phyloP scores from a whole-genome alignment of 2,797 vertebrate species.

The Chiroxiphia lanceolata region DNA sequence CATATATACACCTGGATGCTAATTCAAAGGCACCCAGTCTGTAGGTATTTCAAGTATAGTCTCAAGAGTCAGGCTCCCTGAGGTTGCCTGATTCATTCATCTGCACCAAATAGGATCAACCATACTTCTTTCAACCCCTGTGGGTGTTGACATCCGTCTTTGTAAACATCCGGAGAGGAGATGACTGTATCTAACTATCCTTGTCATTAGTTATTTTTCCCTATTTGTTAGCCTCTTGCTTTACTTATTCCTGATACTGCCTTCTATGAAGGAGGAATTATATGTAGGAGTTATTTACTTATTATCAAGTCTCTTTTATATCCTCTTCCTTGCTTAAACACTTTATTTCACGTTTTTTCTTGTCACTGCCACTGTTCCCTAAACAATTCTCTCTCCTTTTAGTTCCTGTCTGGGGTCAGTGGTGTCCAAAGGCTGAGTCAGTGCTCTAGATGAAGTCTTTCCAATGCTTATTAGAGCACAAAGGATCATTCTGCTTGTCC shows the following conservation, averaged over 20 bases:
- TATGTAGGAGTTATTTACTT: not conserved
- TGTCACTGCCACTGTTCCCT: not conserved
- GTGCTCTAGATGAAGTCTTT: not conserved
- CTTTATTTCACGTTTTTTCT: not conserved
- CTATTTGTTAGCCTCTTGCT: not conserved
- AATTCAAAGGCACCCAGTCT: not conserved
- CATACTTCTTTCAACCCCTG: not conserved
- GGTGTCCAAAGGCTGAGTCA: not conserved
- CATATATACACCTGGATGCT: not conserved
- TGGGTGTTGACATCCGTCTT: not conserved
- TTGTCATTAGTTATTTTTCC: not conserved
- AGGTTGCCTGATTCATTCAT: not conserved
- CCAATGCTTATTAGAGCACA: conserved; percentile 26
- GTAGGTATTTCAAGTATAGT: not conserved
- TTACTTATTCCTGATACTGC: not conserved
- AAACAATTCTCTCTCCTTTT: not conserved
- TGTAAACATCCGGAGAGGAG: not conserved
- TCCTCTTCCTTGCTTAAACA: not conserved
- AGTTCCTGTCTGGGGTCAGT: not conserved
- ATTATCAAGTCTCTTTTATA: not conserved
- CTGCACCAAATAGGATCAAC: not conserved
- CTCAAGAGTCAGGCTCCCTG: not conserved
- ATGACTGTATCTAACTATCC: not conserved
- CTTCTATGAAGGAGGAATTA: not conserved
- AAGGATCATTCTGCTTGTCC: not conserved